phyloP scores from a whole-genome alignment of 2,888 invertebrate genomes.

The Ectobius pallidus region DNA sequence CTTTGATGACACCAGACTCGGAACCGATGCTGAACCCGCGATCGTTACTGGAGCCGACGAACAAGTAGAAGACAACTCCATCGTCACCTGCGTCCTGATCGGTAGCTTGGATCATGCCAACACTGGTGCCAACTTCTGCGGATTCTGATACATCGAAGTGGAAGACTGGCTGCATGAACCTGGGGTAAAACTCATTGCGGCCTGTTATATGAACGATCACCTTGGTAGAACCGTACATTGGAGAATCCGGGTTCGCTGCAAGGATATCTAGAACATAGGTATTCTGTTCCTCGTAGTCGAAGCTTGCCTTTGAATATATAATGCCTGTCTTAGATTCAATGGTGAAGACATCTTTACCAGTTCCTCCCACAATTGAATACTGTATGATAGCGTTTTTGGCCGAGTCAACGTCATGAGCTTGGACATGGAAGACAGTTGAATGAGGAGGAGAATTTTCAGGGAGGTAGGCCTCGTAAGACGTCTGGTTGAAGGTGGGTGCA shows the following conservation, averaged over 20 bases:
- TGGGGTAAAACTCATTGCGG: conserved; percentile 87
- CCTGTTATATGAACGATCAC: conserved; percentile 80
- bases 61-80: conserved; percentile 87
- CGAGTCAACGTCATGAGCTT: conserved; percentile 85
- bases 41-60: conserved; percentile 92
- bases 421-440: conserved; percentile 74
- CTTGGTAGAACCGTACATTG: conserved; percentile 76
- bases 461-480: conserved; percentile 76
- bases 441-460: conserved; percentile 82
- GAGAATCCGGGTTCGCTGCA: conserved; percentile 86
- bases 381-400: conserved; percentile 85
- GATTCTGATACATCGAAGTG: conserved; percentile 94
- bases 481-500: conserved; percentile 83
- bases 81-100: conserved; percentile 89
- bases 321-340: conserved; percentile 80
- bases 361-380: conserved; percentile 80
- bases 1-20: conserved; percentile 82
- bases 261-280: conserved; percentile 76
- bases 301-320: conserved; percentile 74
- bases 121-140: conserved; percentile 81
- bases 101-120: conserved; percentile 86
- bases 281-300: conserved; percentile 87
- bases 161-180: conserved; percentile 87
- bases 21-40: conserved; percentile 87
- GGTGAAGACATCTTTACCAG: conserved; percentile 73